phyloP scores from a whole-genome alignment of 2,113 vertebrate species.

The Leuciscus idus region DNA sequence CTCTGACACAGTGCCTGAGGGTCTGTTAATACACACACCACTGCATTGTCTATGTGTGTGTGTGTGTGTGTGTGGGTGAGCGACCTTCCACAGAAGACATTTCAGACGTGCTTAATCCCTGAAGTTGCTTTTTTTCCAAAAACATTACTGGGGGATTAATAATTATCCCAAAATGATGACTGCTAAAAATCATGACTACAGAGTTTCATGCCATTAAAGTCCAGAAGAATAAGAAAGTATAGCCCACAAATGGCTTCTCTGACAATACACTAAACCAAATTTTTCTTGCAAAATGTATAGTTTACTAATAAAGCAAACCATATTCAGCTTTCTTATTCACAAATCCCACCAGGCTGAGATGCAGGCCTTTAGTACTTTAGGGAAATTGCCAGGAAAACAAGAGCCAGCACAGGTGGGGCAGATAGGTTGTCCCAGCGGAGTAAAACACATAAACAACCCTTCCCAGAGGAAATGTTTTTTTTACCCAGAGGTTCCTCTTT shows the following conservation, averaged over 20 bases:
- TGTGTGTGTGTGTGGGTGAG: neutral
- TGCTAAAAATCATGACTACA: neutral
- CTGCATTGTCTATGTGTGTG: conserved; percentile 11
- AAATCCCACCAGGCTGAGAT: neutral
- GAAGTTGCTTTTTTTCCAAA: neutral
- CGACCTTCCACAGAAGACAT: conserved; percentile 5
- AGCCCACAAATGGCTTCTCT: neutral
- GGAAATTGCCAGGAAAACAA: conserved; percentile 29
- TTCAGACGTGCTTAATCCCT: conserved; percentile 1
- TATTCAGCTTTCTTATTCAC: neutral
- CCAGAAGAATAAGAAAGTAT: neutral
- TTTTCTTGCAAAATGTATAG: neutral
- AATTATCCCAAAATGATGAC: neutral
- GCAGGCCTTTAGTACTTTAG: neutral
- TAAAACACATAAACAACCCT: conserved; percentile 34
- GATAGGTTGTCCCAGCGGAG: conserved; percentile 27
- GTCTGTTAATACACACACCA: conserved; percentile 48
- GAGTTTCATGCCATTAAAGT: neutral
- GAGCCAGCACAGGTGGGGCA: conserved; percentile 34
- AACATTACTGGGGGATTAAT: neutral
- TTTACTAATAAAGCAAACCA: neutral
- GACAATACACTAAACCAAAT: neutral
- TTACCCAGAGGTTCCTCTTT: neutral
- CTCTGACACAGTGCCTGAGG: conserved; percentile 49
- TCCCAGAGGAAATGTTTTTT: neutral